These are phyloP conservation scores for Callithrix jacchus DNA, from an alignment of 2,113 vertebrate species.

Conservation along the genomic window DNA sequence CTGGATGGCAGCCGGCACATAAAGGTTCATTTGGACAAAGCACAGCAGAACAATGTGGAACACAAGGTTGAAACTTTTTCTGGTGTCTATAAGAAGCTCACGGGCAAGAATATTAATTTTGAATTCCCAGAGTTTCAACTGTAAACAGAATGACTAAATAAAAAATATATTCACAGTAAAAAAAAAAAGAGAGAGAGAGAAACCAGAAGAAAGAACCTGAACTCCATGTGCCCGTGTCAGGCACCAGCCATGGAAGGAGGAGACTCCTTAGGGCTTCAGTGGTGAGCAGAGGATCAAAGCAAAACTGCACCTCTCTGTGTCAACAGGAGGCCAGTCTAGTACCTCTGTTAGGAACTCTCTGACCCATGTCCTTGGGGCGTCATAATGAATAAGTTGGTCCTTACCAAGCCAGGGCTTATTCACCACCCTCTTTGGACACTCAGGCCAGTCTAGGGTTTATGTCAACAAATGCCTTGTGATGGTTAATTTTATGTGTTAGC, in stretches of 20 bases:
- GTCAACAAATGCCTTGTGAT: background rate
- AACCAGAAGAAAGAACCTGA: background rate
- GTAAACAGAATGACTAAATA: no score
- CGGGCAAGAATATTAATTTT: no score
- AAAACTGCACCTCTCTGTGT: rapidly evolving
- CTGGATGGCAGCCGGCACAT: no score
- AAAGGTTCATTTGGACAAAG: no score
- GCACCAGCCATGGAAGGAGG: background rate
- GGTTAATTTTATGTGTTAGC: background rate
- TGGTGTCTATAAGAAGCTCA: no score
- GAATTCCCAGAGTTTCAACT: no score
- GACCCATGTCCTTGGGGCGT: background rate
- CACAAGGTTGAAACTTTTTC: no score
- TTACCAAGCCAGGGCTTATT: background rate
- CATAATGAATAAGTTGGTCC: background rate
- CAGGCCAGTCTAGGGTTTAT: background rate
- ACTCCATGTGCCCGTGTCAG: background rate
- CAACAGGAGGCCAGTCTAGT: background rate
- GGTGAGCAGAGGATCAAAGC: background rate
- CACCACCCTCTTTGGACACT: background rate
- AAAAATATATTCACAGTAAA: no score
- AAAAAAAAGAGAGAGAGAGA: background rate
- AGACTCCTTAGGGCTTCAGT: background rate
- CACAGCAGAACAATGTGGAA: no score
- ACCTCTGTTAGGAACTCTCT: background rate